Base-by-base conservation (phyloP, 2,797 vertebrate species). In the Coregonus ussuriensis region DNA sequence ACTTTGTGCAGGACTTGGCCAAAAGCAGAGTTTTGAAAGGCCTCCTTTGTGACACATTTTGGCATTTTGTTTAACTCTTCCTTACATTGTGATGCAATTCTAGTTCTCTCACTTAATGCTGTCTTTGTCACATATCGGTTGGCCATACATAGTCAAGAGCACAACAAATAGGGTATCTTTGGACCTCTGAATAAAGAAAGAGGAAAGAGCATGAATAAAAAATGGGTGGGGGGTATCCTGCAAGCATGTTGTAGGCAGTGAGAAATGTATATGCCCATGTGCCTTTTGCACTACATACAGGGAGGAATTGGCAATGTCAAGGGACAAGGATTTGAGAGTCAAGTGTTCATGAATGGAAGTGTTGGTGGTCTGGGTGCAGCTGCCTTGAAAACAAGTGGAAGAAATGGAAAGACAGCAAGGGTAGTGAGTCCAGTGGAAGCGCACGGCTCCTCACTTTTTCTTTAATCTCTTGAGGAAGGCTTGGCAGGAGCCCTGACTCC, bases 281-380 rank as follows among this genome's bases (percentile, higher is more conserved):
- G 16, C 13, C 37, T 37, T 62, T 9, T 37, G 18, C 56, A 15
- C 85, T 68, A 79, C 82, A 78, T 80, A 87, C 77, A 37, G 80
- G 54, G 70, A 72, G 70, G 79, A 88, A 84, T 91, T 94, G 93
- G 93, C 93, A 94, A 87, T 87, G 93, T 93, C 92, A 87, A 79
- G 74, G 84, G 91, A 94, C 87, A 87, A 93, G 92, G 93, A 95
- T 94, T 94, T 94, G 91, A 83, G 92, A 95, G 94, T 95, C 95
- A 94, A 94, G 93, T 94, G 91, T 89, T 2, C 52, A 86, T 95
- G 92, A 95, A 95, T 93, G 88, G 86, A 84, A 93, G 88, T 91
- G 91, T 94, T 95, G 94, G 94, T 95, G 94, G 94, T 95, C 89
- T 91, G 91, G 91, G 89, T 89, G 90, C 93, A 92, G 91, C 93